Evolutionary conservation across 2,888 invertebrate species (phyloP).

Genomic region (Panopea generosa): DNA sequence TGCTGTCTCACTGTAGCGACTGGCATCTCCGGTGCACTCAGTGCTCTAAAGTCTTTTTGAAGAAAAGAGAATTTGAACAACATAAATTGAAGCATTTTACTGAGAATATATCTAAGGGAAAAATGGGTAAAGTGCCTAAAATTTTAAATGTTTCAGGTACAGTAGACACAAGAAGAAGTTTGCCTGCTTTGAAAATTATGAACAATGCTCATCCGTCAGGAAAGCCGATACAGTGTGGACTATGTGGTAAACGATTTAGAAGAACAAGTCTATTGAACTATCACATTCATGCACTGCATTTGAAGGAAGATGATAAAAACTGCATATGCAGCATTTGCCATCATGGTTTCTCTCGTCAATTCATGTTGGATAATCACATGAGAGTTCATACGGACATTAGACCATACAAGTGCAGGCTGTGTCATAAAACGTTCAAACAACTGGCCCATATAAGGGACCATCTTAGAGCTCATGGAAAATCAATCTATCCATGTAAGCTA

Average conservation of each 20-base stretch:
- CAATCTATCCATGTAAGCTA: slow-evolving; percentile 18
- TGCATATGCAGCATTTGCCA: slow-evolving; percentile 48
- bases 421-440: slow-evolving; percentile 43
- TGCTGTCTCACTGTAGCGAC: neutral
- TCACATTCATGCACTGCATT: slow-evolving; percentile 41
- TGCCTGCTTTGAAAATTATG: slow-evolving; percentile 7
- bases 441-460: slow-evolving; percentile 47
- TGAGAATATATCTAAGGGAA: neutral
- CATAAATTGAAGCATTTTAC: neutral
- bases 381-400: slow-evolving; percentile 39
- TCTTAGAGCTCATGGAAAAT: slow-evolving; percentile 32
- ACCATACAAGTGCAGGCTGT: slow-evolving; percentile 49
- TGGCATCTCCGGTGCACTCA: slow-evolving; percentile 6
- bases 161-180: slow-evolving; percentile 1
- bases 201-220: slow-evolving; percentile 14
- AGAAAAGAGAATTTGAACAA: neutral
- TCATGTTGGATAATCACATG: slow-evolving; percentile 41
- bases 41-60: slow-evolving; percentile 2
- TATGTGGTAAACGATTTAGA: slow-evolving; percentile 41
- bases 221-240: slow-evolving; percentile 27
- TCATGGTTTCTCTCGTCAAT: slow-evolving; percentile 40
- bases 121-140: too few species aligned
- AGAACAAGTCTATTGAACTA: slow-evolving; percentile 19
- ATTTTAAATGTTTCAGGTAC: too few species aligned
- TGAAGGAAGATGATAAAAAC: slow-evolving; percentile 45